A percentile compares a stretch with the other conserved stretches of the same genome.
Conservation (phyloP, 1,140 invertebrate genomes). For the Acromyrmex charruanus region DNA sequence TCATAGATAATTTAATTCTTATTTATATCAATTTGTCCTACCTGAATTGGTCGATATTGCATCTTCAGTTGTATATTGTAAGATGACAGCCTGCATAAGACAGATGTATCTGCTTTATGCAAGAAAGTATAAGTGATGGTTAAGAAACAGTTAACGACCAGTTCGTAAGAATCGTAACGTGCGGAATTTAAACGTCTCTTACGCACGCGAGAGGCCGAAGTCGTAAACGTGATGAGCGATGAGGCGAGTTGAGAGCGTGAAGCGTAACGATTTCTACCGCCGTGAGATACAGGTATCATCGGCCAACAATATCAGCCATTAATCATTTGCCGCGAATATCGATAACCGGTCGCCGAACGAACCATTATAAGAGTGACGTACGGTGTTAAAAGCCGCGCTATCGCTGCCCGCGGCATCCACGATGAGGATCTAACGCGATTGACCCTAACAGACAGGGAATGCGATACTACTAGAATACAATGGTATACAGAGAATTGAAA, state of each 20-base stretch:
- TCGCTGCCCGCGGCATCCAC: conserved; percentile 25
- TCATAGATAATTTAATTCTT: conserved; percentile 6
- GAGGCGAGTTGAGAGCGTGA: conserved; percentile 25
- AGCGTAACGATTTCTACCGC: conserved; percentile 38
- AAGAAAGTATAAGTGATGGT: conserved; percentile 14
- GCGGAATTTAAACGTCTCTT: conserved; percentile 36
- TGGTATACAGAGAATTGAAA: conserved; percentile 17
- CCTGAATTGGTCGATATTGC: neutral
- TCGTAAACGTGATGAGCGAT: conserved; percentile 23
- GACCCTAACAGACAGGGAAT: conserved; percentile 12
- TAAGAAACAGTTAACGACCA: conserved; percentile 26
- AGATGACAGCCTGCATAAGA: neutral
- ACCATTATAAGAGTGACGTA: conserved; percentile 20
- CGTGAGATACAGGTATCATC: conserved; percentile 18
- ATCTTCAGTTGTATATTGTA: neutral
- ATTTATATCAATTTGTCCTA: neutral
- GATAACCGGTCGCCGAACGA: conserved; percentile 31
- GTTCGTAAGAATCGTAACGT: conserved; percentile 11
- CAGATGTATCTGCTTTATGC: neutral
- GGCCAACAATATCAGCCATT: conserved; percentile 24
- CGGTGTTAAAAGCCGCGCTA: conserved; percentile 37
- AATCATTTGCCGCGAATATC: conserved; percentile 38
- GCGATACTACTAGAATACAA: conserved; percentile 40
- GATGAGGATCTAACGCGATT: conserved; percentile 9
- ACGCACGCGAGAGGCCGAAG: neutral